Percentiles rank a stretch among this genome's conserved stretches.
These are phyloP conservation scores for Dinoponera quadriceps DNA, from an alignment of 1,140 invertebrate genomes.

Conservation along the genomic window DNA sequence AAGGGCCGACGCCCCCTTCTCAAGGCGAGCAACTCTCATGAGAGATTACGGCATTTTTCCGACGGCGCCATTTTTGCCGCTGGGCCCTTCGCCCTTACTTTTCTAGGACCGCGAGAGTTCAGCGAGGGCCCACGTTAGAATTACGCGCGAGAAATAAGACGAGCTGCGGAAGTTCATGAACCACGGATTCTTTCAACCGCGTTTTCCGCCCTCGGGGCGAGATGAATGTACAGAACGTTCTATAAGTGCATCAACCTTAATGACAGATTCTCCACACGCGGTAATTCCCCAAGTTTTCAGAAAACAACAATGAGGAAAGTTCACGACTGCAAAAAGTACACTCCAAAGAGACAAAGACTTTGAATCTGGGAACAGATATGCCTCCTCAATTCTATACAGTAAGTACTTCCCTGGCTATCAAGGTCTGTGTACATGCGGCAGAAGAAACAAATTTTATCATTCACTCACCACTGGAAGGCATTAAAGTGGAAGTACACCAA, in stretches of 20 bases:
- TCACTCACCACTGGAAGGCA: constrained; percentile 96
- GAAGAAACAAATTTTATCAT: constrained; percentile 7
- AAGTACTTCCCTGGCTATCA: too few species aligned
- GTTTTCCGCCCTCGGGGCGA: background rate
- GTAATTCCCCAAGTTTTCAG: too few species aligned
- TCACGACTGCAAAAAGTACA: background rate
- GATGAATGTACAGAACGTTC: background rate
- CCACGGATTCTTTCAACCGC: background rate
- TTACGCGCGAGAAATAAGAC: constrained; percentile 9
- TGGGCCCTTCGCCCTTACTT: constrained; percentile 18
- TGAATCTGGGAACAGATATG: too few species aligned
- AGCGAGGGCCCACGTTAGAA: constrained; percentile 1
- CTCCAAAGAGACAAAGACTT: too few species aligned
- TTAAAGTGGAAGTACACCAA: constrained; percentile 98
- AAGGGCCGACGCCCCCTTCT: constrained; percentile 80
- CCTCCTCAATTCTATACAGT: too few species aligned
- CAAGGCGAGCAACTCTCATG: constrained; percentile 81
- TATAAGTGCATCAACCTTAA: background rate
- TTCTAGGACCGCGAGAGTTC: background rate
- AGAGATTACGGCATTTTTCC: constrained; percentile 80
- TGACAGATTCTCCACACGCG: background rate
- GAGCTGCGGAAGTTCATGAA: background rate
- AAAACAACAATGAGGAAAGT: too few species aligned
- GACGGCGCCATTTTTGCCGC: constrained; percentile 63
- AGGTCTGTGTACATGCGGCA: background rate